Percentiles rank a stretch among this genome's conserved stretches.
Conservation (phyloP, 1,140 invertebrate species). For the Drosophila lini region DNA sequence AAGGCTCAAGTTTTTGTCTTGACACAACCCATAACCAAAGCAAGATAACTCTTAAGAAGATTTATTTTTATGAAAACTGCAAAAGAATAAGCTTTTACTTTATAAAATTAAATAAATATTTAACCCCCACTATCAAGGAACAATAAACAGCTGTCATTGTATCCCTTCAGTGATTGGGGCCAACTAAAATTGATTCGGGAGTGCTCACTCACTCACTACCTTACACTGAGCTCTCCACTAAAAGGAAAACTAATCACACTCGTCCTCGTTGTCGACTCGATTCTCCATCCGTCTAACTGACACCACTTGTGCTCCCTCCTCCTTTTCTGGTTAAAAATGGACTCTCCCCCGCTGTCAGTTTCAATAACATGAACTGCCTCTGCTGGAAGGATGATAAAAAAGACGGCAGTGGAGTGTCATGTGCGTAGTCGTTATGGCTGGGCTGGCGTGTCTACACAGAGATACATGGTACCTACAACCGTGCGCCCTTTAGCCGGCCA, state of each 20-base stretch:
- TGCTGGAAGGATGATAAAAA: neutral
- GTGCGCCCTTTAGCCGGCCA: constrained; percentile 25
- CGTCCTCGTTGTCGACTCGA: constrained; percentile 11
- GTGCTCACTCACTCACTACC: neutral
- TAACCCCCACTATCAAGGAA: neutral
- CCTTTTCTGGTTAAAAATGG: constrained; percentile 35
- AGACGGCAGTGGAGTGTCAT: constrained; percentile 26
- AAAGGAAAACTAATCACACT: constrained; percentile 38
- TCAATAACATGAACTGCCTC: constrained; percentile 58
- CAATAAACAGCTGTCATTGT: neutral
- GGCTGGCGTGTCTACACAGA: constrained; percentile 14
- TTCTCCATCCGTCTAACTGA: constrained; percentile 28
- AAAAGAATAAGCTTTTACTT: neutral
- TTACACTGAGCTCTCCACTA: neutral
- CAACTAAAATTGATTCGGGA: constrained; percentile 22
- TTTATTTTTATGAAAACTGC: neutral
- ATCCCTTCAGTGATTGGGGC: neutral
- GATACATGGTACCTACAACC: constrained; percentile 12
- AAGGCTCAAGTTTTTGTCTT: neutral
- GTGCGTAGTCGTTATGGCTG: constrained; percentile 34
- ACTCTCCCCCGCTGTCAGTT: constrained; percentile 56
- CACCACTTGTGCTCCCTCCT: constrained; percentile 6
- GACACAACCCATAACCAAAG: neutral
- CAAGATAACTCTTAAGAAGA: neutral
- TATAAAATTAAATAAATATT: neutral